Evolutionary conservation across 2,797 vertebrate genomes (phyloP).

Genomic region (Coracias cyanogaster): DNA sequence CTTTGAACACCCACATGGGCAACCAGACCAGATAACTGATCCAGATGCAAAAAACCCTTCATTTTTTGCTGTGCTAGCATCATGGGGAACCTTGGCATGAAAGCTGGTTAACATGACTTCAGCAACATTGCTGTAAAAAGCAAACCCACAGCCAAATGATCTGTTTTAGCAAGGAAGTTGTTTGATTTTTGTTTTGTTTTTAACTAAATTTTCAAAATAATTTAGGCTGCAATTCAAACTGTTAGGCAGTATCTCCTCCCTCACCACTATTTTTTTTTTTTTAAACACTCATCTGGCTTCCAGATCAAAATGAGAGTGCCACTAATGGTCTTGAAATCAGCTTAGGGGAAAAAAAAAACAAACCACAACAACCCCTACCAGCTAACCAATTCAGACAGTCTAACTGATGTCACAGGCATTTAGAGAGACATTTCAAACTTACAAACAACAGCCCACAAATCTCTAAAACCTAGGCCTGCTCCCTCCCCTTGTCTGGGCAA

Average conservation of each 20-base stretch:
- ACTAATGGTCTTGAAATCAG: background rate
- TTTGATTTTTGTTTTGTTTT: background rate
- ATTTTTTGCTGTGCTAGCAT: constrained; percentile 20
- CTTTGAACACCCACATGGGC: background rate
- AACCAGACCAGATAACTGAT: background rate
- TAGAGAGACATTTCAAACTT: background rate
- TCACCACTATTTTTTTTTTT: background rate
- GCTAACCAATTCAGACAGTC: background rate
- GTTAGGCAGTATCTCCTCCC: background rate
- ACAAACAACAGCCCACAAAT: background rate
- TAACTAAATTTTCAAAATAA: background rate
- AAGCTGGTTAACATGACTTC: background rate
- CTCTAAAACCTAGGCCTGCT: background rate
- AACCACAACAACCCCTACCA: background rate
- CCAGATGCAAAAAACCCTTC: background rate
- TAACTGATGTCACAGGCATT: background rate
- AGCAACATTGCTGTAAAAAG: constrained; percentile 1
- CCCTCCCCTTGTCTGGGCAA: background rate
- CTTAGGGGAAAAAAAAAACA: rapidly evolving
- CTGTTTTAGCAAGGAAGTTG: background rate
- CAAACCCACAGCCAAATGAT: background rate
- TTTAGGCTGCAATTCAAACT: background rate
- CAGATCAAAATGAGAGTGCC: background rate
- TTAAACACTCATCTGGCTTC: background rate
- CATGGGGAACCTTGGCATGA: background rate